These are phyloP conservation scores for Ochotona princeps DNA, from an alignment of 2,113 vertebrate species.

Conservation along the genomic window DNA sequence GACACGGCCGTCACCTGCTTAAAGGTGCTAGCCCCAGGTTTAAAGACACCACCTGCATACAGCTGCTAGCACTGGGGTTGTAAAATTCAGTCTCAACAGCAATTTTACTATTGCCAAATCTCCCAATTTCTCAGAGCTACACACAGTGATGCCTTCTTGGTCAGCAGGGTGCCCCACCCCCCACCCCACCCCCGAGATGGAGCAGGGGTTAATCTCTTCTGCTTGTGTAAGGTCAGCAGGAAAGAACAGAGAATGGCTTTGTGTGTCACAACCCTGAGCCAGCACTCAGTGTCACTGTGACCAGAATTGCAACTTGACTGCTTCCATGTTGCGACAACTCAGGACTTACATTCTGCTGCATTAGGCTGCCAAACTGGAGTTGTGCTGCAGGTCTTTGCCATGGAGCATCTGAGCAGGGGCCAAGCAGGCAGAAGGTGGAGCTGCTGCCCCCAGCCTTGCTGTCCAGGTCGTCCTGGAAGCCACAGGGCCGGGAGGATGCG, in stretches of 20 bases:
- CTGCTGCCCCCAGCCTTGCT: constrained; percentile 65
- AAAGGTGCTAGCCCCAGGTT: neutral
- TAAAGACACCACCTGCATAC: neutral
- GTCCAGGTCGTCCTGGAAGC: constrained; percentile 53
- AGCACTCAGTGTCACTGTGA: constrained; percentile 56
- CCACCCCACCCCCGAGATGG: neutral
- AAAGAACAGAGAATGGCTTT: neutral
- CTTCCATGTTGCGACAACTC: neutral
- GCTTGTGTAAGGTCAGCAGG: neutral
- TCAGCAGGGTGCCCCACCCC: neutral
- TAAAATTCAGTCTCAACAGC: neutral
- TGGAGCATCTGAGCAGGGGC: constrained; percentile 75
- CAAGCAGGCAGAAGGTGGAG: constrained; percentile 63
- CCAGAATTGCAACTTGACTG: constrained; percentile 59
- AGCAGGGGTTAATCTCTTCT: neutral
- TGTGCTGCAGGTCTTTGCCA: constrained; percentile 75
- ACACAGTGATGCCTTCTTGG: neutral
- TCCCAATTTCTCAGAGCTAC: neutral
- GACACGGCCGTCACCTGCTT: neutral
- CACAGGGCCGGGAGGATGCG: constrained; percentile 38
- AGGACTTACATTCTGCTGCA: constrained; percentile 62
- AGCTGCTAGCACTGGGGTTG: neutral
- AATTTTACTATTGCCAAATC: neutral
- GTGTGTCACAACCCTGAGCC: constrained; percentile 24
- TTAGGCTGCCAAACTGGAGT: constrained; percentile 62